A percentile compares a stretch with the other conserved stretches of the same genome.
Evolutionary conservation across 2,797 vertebrate genomes (phyloP).

Genomic region (Oceanodroma leucorhoa): DNA sequence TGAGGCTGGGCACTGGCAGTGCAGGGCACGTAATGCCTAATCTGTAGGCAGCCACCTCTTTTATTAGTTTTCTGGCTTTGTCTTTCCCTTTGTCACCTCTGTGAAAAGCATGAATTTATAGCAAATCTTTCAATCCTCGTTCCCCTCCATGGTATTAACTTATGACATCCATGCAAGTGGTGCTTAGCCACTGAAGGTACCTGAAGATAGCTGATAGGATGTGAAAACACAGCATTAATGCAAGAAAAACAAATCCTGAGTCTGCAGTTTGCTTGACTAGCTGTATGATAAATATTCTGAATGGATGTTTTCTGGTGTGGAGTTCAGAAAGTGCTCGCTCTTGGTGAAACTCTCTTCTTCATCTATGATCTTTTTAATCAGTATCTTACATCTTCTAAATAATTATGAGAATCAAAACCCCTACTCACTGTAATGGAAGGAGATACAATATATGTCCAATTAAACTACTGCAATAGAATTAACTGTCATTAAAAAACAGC

Average conservation of each 20-base stretch:
- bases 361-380: neutral
- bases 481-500: neutral
- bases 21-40: neutral
- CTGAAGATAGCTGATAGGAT: neutral
- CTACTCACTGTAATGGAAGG: neutral
- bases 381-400: neutral
- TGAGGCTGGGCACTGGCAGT: neutral
- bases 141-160: neutral
- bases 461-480: neutral
- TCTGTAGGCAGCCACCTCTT: neutral
- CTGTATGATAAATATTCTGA: neutral
- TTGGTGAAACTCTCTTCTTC: neutral
- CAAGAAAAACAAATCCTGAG: neutral
- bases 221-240: neutral
- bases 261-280: neutral
- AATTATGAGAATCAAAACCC: neutral
- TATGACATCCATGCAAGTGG: neutral
- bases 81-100: neutral
- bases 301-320: neutral
- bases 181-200: neutral
- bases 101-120: neutral
- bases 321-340: neutral
- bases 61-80: neutral
- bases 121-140: neutral
- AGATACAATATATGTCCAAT: neutral